Evolutionary conservation across 2,888 invertebrate species (phyloP), one percentile per base, ranked within the genome.

Genomic region (Heteromyza rotundicornis): DNA sequence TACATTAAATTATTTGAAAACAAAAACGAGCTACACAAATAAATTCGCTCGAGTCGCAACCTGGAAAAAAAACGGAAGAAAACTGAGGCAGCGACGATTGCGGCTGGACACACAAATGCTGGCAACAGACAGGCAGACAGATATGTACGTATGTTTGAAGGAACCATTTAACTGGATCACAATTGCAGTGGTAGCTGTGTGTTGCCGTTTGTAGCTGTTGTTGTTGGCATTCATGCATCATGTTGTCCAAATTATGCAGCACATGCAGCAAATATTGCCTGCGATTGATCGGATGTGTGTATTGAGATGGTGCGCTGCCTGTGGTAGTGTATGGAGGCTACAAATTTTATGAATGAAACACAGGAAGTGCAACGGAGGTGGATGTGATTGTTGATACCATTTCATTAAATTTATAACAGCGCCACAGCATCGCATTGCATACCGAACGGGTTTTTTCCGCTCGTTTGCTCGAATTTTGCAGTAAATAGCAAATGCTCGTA

Each of bases 1-100:
- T 77, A 78, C 78, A 77, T 79, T 79, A 79, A 77, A 77, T 77
- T 79, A 77, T 76, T 78, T 76, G 74, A 75, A 77, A 73, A 74
- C 77, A 77, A 75, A 77, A 75, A 74, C 73, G 73, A n/a, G n/a
- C 73, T 72, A 68, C 74, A 74, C 74, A 74, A 74, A 76, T 74
- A 74, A 74, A 74, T 74, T 74, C 77, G 74, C 77, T 74, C 75
- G 77, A 74, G 3, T 40, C n/a, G 40, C n/a, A 3, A 14, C 3
- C n/a, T 40, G 40, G 7, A n/a, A 3, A n/a, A n/a, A 20, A 47
- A 47, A 20, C 7, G 20, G 19, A 47, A n/a, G n/a, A n/a, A n/a
- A 14, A n/a, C 40, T 3, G n/a, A 40, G 14, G 40, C 10, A 40
- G 40, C 8, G n/a, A n/a, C n/a, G n/a, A n/a, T n/a, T n/a, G n/a